A percentile compares a stretch with the other conserved stretches of the same genome.
Conservation (phyloP, 2,797 vertebrate genomes). For the Darevskia nairensis region DNA sequence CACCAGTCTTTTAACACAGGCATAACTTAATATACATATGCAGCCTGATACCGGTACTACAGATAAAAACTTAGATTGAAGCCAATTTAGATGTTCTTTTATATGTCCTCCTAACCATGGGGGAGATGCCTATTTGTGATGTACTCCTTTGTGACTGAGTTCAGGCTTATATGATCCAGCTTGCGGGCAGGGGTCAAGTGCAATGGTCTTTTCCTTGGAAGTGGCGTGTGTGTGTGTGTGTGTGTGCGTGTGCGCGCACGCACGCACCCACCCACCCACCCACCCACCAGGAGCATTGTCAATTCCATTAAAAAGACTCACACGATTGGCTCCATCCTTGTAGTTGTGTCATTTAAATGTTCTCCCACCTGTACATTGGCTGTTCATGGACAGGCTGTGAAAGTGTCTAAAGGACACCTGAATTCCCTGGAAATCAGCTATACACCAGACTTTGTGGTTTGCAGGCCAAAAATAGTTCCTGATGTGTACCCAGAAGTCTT, state of each 20-base stretch:
- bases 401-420: not conserved
- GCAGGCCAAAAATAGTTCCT: not conserved
- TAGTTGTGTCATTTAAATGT: not conserved
- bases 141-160: not conserved
- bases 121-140: not conserved
- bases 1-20: conserved; percentile 38
- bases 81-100: not conserved
- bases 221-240: not conserved
- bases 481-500: too few species aligned
- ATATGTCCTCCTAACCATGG: too few species aligned
- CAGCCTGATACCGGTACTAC: not conserved
- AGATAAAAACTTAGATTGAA: not conserved
- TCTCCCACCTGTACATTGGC: not conserved
- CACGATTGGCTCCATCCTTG: not conserved
- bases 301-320: not conserved
- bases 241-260: too few species aligned
- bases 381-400: not conserved
- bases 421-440: not conserved
- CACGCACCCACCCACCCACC: not conserved
- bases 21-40: conserved; percentile 33
- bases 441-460: not conserved
- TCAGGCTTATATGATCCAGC: not conserved
- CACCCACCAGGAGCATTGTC: not conserved
- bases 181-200: not conserved
- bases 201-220: not conserved